Percentiles rank a stretch among this genome's conserved stretches.
Conservation (phyloP, 2,888 invertebrate species). For the Ligdia adustata region DNA sequence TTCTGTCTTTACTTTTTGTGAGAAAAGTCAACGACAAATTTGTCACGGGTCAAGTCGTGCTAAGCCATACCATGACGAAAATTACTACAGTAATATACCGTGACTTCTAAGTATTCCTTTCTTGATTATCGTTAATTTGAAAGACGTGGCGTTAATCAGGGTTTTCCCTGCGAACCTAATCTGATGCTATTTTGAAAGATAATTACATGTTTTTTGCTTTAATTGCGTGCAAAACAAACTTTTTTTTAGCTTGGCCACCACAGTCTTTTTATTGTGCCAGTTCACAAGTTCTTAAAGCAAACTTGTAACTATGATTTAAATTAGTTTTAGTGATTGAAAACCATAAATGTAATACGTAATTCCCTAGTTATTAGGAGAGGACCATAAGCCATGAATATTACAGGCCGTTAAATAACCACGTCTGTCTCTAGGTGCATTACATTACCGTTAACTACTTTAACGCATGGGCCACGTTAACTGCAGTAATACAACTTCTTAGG, state of each 20-base stretch:
- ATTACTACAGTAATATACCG: constrained; percentile 1
- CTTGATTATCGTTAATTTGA: neutral
- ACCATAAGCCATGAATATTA: constrained; percentile 7
- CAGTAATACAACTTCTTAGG: constrained; percentile 7
- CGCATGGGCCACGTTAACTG: neutral
- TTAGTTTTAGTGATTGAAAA: too few relatives aligned
- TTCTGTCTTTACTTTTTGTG: constrained; percentile 1
- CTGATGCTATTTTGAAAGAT: neutral
- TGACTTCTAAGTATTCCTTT: constrained; percentile 9
- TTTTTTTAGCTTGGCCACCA: too few relatives aligned
- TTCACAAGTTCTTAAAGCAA: too few relatives aligned
- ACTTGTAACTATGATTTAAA: too few relatives aligned
- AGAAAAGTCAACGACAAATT: constrained; percentile 15
- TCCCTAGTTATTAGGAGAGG: neutral
- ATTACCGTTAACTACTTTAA: constrained; percentile 34
- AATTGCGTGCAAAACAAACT: too few relatives aligned
- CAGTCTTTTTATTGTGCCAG: too few relatives aligned
- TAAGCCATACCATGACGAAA: constrained; percentile 3
- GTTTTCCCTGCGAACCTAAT: constrained; percentile 3
- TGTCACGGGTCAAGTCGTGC: constrained; percentile 18
- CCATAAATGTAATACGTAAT: too few relatives aligned
- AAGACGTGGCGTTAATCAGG: neutral
- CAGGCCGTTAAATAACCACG: constrained; percentile 19
- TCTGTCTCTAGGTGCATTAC: constrained; percentile 21
- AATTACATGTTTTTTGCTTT: neutral